These are phyloP conservation scores for Muraenolepis orangiensis DNA, from an alignment of 2,797 vertebrate species.

Conservation along the genomic window DNA sequence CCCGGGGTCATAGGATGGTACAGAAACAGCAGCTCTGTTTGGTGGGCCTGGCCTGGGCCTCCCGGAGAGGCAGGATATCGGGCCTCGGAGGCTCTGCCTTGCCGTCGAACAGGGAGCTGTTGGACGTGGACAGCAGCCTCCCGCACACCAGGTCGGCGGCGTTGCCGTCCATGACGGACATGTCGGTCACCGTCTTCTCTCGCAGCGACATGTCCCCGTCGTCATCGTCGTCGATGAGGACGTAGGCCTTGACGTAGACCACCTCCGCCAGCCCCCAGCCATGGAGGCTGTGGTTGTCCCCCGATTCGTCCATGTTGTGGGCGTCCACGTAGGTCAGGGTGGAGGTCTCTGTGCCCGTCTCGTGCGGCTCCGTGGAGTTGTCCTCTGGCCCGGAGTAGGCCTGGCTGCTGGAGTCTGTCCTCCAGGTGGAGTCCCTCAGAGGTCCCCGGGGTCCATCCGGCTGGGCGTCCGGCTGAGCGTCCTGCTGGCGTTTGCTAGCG, in stretches of 20 bases:
- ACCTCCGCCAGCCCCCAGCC: conserved; percentile 64
- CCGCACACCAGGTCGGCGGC: conserved; percentile 91
- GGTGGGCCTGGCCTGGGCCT: background rate
- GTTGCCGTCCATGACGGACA: conserved; percentile 85
- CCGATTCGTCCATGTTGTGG: conserved; percentile 80
- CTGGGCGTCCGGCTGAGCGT: conserved; percentile 33
- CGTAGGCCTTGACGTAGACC: conserved; percentile 86
- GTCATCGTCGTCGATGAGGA: conserved; percentile 92
- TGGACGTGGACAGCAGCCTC: conserved; percentile 81
- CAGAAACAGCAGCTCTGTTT: conserved; percentile 64
- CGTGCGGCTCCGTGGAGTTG: conserved; percentile 67
- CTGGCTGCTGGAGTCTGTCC: conserved; percentile 76
- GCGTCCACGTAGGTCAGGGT: conserved; percentile 88
- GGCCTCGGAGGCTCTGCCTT: conserved; percentile 62
- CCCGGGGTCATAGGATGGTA: conserved; percentile 56
- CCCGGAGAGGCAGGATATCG: conserved; percentile 29
- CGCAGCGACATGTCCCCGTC: conserved; percentile 90
- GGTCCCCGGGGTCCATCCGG: background rate
- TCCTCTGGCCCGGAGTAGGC: conserved; percentile 65
- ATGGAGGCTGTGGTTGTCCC: conserved; percentile 81
- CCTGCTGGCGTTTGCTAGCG: conserved; percentile 69
- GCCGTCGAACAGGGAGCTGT: conserved; percentile 81
- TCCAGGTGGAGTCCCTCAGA: conserved; percentile 36
- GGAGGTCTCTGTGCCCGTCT: conserved; percentile 81
- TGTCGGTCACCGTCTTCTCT: conserved; percentile 90